Percentiles rank a stretch among this genome's conserved stretches.
Evolutionary conservation across 2,888 invertebrate species (phyloP).

Genomic region (Agonopterix arenella): DNA sequence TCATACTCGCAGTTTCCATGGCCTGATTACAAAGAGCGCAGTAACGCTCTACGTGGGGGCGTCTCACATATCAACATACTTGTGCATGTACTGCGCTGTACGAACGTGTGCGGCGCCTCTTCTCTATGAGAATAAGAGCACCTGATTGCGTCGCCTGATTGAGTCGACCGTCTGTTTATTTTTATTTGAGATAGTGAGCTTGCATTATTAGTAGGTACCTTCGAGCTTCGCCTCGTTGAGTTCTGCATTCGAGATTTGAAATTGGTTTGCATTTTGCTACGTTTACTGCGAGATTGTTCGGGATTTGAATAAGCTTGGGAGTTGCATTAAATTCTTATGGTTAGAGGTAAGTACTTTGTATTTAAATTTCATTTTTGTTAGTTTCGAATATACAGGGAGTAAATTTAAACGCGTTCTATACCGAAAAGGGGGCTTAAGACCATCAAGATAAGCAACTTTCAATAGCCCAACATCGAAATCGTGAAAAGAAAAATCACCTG

Average conservation of each 20-base stretch:
- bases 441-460: too few relatives aligned
- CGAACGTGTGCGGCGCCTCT: slow-evolving; percentile 12
- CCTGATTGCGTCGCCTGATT: slow-evolving; percentile 69
- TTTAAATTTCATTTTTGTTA: too few relatives aligned
- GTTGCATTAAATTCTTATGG: too few relatives aligned
- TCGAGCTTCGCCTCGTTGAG: slow-evolving; percentile 9
- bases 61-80: slow-evolving; percentile 1
- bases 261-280: not conserved
- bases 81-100: slow-evolving; percentile 6
- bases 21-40: slow-evolving; percentile 38
- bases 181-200: slow-evolving; percentile 34
- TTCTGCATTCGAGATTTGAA: slow-evolving; percentile 4
- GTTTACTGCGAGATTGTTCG: not conserved
- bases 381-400: too few relatives aligned
- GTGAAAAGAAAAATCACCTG: too few relatives aligned
- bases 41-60: slow-evolving; percentile 23
- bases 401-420: too few relatives aligned
- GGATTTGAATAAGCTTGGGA: too few relatives aligned
- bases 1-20: slow-evolving; percentile 20
- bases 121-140: slow-evolving; percentile 50
- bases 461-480: too few relatives aligned
- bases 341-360: too few relatives aligned
- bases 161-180: slow-evolving; percentile 31
- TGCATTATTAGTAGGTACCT: not conserved
- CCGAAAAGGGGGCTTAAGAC: too few relatives aligned